phyloP scores from a whole-genome alignment of 2,888 invertebrate genomes.

The Incurvaria masculella region DNA sequence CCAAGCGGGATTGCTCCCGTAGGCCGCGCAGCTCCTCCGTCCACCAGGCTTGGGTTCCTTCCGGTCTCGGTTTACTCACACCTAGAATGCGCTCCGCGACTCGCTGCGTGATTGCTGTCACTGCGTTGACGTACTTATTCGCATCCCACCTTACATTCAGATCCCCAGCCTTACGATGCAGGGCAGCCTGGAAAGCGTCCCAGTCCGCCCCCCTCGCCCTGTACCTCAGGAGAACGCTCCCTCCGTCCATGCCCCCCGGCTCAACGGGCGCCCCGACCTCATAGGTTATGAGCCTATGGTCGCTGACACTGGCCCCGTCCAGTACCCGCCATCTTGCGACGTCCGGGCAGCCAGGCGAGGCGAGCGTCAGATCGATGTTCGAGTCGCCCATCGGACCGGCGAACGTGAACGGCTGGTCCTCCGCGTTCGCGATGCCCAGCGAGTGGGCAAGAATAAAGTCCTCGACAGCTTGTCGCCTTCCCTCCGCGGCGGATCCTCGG shows the following conservation, averaged over 20 bases:
- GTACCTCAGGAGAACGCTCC: background rate
- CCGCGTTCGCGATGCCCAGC: background rate
- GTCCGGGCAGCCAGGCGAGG: background rate
- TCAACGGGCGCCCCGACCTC: background rate
- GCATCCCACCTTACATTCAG: background rate
- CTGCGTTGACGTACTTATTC: background rate
- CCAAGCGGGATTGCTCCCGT: background rate
- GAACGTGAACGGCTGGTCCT: background rate
- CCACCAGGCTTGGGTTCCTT: conserved; percentile 1
- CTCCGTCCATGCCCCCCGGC: background rate
- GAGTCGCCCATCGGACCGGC: background rate
- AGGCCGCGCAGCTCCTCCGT: background rate
- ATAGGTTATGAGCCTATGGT: background rate
- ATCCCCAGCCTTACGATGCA: background rate
- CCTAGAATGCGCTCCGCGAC: background rate
- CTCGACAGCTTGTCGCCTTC: background rate
- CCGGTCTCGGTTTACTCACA: background rate
- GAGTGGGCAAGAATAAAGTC: background rate
- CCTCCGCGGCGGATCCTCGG: background rate
- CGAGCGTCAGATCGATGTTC: background rate
- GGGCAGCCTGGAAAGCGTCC: background rate
- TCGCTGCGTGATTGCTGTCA: background rate
- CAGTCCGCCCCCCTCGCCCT: background rate
- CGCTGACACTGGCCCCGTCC: background rate
- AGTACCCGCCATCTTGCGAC: background rate